Evolutionary conservation across 2,113 vertebrate genomes (phyloP).

Genomic region (Astur gentilis): DNA sequence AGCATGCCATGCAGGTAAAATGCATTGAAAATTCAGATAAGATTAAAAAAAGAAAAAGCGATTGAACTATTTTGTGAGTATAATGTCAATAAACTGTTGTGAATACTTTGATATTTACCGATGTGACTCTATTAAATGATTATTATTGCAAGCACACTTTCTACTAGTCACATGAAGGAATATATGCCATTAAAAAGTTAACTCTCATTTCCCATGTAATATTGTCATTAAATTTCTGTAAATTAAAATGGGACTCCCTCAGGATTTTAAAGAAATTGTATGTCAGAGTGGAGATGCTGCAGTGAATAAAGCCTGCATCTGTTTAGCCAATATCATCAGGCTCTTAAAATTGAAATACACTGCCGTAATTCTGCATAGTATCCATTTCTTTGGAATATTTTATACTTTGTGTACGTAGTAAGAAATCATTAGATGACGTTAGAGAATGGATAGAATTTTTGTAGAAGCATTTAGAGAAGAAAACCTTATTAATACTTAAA

Average conservation of each 20-base stretch:
- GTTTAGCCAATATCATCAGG: neutral
- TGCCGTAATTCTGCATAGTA: neutral
- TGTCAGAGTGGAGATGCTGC: neutral
- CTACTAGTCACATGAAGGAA: neutral
- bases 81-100: neutral
- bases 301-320: neutral
- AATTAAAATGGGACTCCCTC: constrained; percentile 45
- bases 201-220: constrained; percentile 27
- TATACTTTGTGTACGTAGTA: too few relatives aligned
- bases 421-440: neutral
- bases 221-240: constrained; percentile 48
- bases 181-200: neutral
- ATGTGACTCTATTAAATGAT: neutral
- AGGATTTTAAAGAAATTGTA: neutral
- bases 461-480: neutral
- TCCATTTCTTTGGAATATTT: neutral
- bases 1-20: neutral
- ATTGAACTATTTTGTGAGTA: neutral
- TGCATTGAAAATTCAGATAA: neutral
- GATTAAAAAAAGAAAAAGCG: neutral
- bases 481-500: neutral
- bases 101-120: neutral
- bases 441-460: neutral
- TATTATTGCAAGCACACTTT: neutral
- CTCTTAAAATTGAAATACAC: neutral